phyloP scores from a whole-genome alignment of 1,140 invertebrate genomes.

The Daktulosphaira vitifoliae region DNA sequence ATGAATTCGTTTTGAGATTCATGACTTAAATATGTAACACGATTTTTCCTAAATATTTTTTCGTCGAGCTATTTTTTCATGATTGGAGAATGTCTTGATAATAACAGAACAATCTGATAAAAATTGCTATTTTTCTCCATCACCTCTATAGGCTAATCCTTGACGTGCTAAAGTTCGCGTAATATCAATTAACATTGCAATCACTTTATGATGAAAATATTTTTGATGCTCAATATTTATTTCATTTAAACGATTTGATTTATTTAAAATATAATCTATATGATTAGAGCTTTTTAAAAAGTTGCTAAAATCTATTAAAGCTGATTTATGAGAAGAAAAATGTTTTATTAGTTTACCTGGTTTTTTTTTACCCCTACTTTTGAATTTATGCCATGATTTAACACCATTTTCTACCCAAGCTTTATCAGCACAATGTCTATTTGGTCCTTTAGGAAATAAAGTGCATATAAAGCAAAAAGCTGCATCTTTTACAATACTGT shows the following conservation, averaged over 20 bases:
- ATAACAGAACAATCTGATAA: background rate
- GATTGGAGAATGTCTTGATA: background rate
- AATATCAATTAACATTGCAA: background rate
- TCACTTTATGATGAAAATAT: background rate
- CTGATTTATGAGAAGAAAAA: constrained; percentile 16
- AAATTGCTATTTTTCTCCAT: constrained; percentile 8
- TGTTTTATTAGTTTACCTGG: background rate
- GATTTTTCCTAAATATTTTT: background rate
- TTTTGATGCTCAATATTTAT: background rate
- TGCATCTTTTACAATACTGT: constrained; percentile 4
- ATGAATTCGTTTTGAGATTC: constrained; percentile 28
- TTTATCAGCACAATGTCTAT: background rate
- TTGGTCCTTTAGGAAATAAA: background rate
- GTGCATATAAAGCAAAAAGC: constrained; percentile 1
- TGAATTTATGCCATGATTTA: constrained; percentile 12
- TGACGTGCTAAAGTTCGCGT: background rate
- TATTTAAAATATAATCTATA: background rate
- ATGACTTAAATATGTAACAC: constrained; percentile 10
- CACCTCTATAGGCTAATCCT: constrained; percentile 1
- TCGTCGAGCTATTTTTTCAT: constrained; percentile 3
- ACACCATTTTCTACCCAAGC: background rate
- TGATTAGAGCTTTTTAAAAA: background rate
- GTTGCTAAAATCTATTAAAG: background rate
- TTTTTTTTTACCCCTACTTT: constrained; percentile 1
- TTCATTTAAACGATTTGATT: background rate